These are phyloP conservation scores for Mionectes olivaceus DNA, from an alignment of 2,797 vertebrate genomes.

Conservation along the genomic window DNA sequence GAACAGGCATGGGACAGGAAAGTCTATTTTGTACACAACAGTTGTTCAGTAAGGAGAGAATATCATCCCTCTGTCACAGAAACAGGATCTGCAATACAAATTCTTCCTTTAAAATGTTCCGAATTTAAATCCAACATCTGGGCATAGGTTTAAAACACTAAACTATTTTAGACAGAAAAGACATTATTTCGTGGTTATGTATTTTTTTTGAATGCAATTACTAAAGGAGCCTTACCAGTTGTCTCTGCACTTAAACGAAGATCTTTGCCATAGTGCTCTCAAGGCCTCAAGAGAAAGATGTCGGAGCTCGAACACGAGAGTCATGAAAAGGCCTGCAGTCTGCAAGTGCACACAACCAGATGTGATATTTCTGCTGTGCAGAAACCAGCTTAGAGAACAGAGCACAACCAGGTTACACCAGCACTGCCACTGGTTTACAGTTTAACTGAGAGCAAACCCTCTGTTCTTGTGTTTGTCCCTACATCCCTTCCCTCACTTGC, in stretches of 20 bases:
- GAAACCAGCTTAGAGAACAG: neutral
- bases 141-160: neutral
- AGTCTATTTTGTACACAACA: neutral
- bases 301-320: conserved; percentile 83
- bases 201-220: neutral
- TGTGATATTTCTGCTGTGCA: neutral
- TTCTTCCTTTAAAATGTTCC: neutral
- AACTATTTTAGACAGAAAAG: neutral
- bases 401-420: neutral
- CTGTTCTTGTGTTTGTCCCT: neutral
- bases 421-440: neutral
- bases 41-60: neutral
- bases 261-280: conserved; percentile 79
- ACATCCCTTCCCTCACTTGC: neutral
- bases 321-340: conserved; percentile 82
- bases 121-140: neutral
- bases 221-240: conserved; percentile 79
- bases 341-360: conserved; percentile 21
- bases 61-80: neutral
- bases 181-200: neutral
- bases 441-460: neutral
- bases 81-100: neutral
- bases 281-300: conserved; percentile 77
- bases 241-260: conserved; percentile 85
- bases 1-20: neutral